Base-by-base conservation (phyloP, 2,113 vertebrate genomes). In the Poicephalus meyeri region DNA sequence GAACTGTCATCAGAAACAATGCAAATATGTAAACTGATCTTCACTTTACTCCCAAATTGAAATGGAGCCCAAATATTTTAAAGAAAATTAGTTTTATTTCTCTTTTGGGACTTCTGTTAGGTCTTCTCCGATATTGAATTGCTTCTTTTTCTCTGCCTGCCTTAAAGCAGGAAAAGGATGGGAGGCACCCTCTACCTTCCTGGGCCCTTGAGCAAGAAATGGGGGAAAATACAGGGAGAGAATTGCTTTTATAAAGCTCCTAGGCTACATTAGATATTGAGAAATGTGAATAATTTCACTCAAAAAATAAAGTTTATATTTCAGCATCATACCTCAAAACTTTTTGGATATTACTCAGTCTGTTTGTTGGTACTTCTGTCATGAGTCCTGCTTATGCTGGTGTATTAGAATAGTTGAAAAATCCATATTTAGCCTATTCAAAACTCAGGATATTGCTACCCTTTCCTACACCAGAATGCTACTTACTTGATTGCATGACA, bases 51-150 rank as follows among this genome's bases (percentile, higher is more conserved):
- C 11, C 10, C 37, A 50, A 85, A 55, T 10, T 50, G 31, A 47
- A 73, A 44, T 3, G 11, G 0, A 2, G 16, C 25, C 12, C 0
- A 1, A 83, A 49, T 4, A 2, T 72, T 88, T 79, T 5, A 56
- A 46, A 44, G 5, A 84, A 37, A 61, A 52, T 25, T 53, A 72
- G 8, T 4, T 72, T 72, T 49, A 39, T 9, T 13, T 71, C 29
- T 82, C 5, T 44, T 92, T 81, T 41, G 41, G 37, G 46, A 77
- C 31, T 94, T 89, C 15, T 72, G 41, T 24, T 44, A 49, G 18
- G 4, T 26, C 18, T 71, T 89, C 28, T 90, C 20, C 25, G 24
- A 0, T 60, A 88, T 49, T 69, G 7, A 25, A 31, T 37, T 77
- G 11, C 21, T 56, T 35, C 29, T 86, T 63, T 88, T 80, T n/a